phyloP scores from a whole-genome alignment of 2,888 invertebrate species.

The Luperina testacea region DNA sequence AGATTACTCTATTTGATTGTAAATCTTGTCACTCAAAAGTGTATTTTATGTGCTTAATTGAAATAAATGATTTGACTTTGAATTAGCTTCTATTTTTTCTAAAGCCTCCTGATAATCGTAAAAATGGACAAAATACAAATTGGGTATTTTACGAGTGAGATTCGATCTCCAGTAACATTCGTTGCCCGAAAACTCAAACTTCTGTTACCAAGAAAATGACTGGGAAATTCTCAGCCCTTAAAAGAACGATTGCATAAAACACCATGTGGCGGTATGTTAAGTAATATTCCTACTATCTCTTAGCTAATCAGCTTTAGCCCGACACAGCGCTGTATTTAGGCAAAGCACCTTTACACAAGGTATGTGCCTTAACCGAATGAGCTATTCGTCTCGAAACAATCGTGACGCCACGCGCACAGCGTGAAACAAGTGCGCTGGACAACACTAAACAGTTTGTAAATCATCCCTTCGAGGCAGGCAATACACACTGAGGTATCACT shows the following conservation, averaged over 20 bases:
- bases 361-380: slow-evolving; percentile 63
- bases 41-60: not conserved
- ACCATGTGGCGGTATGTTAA: not conserved
- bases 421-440: slow-evolving; percentile 76
- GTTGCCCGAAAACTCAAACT: not conserved
- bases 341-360: slow-evolving; percentile 42
- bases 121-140: not conserved
- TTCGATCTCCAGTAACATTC: not conserved
- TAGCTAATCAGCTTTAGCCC: slow-evolving; percentile 29
- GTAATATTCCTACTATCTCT: slow-evolving; percentile 32
- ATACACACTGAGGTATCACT: slow-evolving; percentile 50
- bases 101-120: too few relatives aligned
- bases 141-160: too few relatives aligned
- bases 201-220: not conserved
- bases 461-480: slow-evolving; percentile 76
- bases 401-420: slow-evolving; percentile 81
- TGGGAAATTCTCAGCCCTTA: not conserved
- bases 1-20: not conserved
- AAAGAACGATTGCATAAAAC: not conserved
- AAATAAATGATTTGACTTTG: not conserved
- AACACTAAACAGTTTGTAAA: slow-evolving; percentile 78
- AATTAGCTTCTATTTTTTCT: not conserved
- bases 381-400: slow-evolving; percentile 75
- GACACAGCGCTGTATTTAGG: slow-evolving; percentile 47
- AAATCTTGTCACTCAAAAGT: not conserved